Evolutionary conservation across 2,888 invertebrate genomes (phyloP), one percentile per base, ranked within the genome.

Genomic region (Temnothorax ravouxi): DNA sequence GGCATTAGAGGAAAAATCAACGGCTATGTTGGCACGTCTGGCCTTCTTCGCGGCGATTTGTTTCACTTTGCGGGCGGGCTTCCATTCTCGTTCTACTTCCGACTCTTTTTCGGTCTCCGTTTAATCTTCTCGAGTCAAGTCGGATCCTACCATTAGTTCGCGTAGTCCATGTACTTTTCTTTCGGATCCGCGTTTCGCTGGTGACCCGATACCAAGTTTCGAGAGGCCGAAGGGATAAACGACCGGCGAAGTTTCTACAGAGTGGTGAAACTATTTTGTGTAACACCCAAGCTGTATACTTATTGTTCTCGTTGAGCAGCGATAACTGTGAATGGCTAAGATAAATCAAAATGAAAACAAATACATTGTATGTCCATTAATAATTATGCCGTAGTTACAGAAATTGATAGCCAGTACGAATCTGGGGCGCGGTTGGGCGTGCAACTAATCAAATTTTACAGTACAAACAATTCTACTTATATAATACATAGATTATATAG

Each of bases 71-170:
- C 85, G 81, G 75, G 13, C 64, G 34, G 77, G 83, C 83, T 83
- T 76, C 82, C 84, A 76, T 77, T 82, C 85, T 86, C 84, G 83
- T 69, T 56, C 84, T 56, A 80, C 61, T 85, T 86, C 84, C 85
- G 85, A 67, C 77, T 86, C 80, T 76, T 81, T 86, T 91, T 91
- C 86, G 85, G 85, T 88, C 76, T 74, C 87, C 90, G 83, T 89
- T 90, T 89, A 91, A 91, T 91, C 90, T 91, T 85, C 69, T 62
- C 86, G 84, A 88, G 83, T 86, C 81, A 79, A 84, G 84, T 85
- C 69, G 84, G 83, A 88, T 89, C 89, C 83, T 56, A 18, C 88
- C 91, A 88, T 90, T 91, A 91, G 88, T 90, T 84, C 85, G 56
- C 86, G 74, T 83, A 80, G 83, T 80, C 69, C 71, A 75, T 69